Evolutionary conservation across 2,888 invertebrate species (phyloP).

Genomic region (Chirona hameri): DNA sequence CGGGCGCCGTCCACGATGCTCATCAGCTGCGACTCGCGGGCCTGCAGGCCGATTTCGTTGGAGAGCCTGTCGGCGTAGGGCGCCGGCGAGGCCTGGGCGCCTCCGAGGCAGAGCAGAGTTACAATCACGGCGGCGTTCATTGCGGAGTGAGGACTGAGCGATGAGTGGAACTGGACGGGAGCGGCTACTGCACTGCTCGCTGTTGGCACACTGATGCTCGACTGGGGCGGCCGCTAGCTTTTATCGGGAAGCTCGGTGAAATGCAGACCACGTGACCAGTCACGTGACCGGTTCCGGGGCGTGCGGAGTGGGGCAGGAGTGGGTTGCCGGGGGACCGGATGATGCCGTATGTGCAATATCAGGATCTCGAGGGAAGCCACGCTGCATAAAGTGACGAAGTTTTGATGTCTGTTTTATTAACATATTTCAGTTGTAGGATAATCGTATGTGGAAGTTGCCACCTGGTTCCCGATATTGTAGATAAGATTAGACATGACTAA

Average conservation of each 20-base stretch:
- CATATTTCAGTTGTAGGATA: too few species aligned
- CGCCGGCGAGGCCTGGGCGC: not conserved
- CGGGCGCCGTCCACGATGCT: slow-evolving; percentile 8
- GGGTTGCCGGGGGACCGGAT: too few species aligned
- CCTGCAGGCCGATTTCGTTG: not conserved
- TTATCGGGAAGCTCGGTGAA: not conserved
- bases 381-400: too few species aligned
- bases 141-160: too few species aligned
- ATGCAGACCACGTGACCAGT: not conserved
- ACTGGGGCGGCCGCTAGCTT: not conserved
- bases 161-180: not conserved
- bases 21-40: slow-evolving; percentile 7
- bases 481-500: too few species aligned
- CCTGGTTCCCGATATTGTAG: too few species aligned
- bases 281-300: not conserved
- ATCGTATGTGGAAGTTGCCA: too few species aligned
- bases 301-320: not conserved
- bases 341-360: too few species aligned
- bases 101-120: not conserved
- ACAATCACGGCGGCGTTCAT: not conserved
- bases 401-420: too few species aligned
- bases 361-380: too few species aligned
- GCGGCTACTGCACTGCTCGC: not conserved
- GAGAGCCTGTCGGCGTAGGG: not conserved
- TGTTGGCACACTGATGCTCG: not conserved